These are phyloP conservation scores for Eilema depressum DNA, from an alignment of 2,888 invertebrate species.

Conservation along the genomic window DNA sequence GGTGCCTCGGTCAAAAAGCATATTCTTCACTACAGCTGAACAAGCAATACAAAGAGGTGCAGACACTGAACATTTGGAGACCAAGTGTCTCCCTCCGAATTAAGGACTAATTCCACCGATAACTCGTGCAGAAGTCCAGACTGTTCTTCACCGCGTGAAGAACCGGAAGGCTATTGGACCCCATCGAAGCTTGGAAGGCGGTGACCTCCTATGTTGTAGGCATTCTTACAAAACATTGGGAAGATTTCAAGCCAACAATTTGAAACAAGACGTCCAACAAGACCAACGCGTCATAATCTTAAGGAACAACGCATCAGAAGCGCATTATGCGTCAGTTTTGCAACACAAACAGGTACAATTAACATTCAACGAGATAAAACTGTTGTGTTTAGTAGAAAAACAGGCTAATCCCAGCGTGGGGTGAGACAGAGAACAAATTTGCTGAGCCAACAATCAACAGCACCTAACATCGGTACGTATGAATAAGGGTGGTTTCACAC, in stretches of 20 bases:
- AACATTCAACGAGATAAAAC: constrained; percentile 75
- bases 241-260: neutral
- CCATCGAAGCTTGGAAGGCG: neutral
- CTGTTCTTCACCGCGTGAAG: too few relatives aligned
- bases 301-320: constrained; percentile 30
- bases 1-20: too few relatives aligned
- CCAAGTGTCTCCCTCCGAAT: too few relatives aligned
- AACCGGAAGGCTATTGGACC: too few relatives aligned
- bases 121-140: too few relatives aligned
- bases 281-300: neutral
- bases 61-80: too few relatives aligned
- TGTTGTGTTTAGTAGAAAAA: constrained; percentile 81
- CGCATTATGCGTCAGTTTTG: constrained; percentile 56
- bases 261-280: neutral
- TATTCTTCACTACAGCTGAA: too few relatives aligned
- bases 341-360: constrained; percentile 71
- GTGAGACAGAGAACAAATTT: constrained; percentile 83
- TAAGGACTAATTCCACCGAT: too few relatives aligned
- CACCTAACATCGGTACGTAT: constrained; percentile 77
- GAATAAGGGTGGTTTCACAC: constrained; percentile 60
- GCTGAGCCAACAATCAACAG: constrained; percentile 81
- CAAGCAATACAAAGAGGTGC: too few relatives aligned
- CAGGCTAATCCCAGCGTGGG: constrained; percentile 79
- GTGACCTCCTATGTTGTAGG: too few relatives aligned
- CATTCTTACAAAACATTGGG: too few relatives aligned